These are phyloP conservation scores for Trachelus stipa DNA, from an alignment of 2,888 invertebrate species.

Conservation along the genomic window DNA sequence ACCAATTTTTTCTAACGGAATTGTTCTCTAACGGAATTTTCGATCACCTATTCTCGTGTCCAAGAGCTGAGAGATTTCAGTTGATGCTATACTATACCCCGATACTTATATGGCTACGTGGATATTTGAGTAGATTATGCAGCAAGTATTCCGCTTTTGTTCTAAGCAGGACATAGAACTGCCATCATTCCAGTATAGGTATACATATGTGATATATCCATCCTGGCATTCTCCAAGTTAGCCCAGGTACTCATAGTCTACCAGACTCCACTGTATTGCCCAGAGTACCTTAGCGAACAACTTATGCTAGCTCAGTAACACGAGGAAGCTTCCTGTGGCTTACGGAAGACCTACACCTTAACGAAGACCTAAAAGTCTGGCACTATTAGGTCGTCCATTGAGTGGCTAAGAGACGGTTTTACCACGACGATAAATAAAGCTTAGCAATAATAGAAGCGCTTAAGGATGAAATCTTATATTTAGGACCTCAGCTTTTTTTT, in stretches of 20 bases:
- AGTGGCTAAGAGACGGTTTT: not conserved
- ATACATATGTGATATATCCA: not conserved
- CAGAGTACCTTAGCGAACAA: not conserved
- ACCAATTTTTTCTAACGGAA: not conserved
- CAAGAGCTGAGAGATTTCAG: not conserved
- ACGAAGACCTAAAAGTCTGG: not conserved
- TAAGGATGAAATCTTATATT: not conserved
- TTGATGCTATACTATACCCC: not conserved
- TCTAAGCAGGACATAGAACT: not conserved
- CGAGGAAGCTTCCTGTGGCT: not conserved
- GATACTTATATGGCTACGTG: not conserved
- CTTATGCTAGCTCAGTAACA: not conserved
- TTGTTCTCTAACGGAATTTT: not conserved
- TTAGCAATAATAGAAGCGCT: not conserved
- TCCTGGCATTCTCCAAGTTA: not conserved
- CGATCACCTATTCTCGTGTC: not conserved
- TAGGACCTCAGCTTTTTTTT: not conserved
- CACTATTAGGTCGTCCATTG: not conserved
- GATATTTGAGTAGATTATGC: not conserved
- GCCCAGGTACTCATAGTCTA: not conserved
- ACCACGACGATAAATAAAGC: not conserved
- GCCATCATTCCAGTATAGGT: not conserved
- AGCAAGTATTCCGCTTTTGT: not conserved
- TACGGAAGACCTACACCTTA: not conserved
- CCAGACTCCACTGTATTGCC: not conserved